These are phyloP conservation scores for Ptilonorhynchus violaceus DNA, from an alignment of 2,113 vertebrate species.

Conservation along the genomic window DNA sequence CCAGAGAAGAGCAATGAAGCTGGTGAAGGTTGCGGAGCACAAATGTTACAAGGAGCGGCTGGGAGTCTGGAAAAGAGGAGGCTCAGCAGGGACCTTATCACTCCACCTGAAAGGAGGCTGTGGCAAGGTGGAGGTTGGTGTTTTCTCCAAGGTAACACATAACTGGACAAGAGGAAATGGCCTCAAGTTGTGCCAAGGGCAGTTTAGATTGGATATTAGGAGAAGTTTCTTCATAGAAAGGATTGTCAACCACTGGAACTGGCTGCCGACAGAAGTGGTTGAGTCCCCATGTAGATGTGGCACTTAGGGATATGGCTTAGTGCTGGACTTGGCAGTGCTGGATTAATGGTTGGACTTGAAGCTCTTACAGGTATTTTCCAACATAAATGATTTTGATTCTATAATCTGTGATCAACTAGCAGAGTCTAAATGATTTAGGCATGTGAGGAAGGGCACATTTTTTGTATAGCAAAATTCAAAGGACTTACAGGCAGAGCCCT, in stretches of 20 bases:
- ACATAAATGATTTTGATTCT: not conserved
- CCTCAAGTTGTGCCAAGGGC: not conserved
- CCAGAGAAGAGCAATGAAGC: not conserved
- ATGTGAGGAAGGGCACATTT: not conserved
- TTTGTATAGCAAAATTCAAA: not conserved
- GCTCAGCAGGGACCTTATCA: not conserved
- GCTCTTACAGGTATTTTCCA: not conserved
- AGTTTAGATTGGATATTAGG: not conserved
- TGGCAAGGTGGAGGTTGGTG: not conserved
- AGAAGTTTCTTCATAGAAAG: not conserved
- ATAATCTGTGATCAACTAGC: not conserved
- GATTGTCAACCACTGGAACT: not conserved
- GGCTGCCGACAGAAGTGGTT: not conserved
- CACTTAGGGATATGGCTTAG: not conserved
- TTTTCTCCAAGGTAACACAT: not conserved
- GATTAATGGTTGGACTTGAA: not conserved
- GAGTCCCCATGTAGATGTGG: not conserved
- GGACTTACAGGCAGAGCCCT: not conserved
- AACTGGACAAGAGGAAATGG: not conserved
- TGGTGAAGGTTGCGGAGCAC: not conserved
- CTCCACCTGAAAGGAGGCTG: not conserved
- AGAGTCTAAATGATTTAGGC: not conserved
- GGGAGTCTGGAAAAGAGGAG: not conserved
- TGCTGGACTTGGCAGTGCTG: not conserved
- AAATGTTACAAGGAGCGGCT: fast-evolving